Evolutionary conservation across 2,888 invertebrate genomes (phyloP).

Genomic region (Perithous albicinctus): DNA sequence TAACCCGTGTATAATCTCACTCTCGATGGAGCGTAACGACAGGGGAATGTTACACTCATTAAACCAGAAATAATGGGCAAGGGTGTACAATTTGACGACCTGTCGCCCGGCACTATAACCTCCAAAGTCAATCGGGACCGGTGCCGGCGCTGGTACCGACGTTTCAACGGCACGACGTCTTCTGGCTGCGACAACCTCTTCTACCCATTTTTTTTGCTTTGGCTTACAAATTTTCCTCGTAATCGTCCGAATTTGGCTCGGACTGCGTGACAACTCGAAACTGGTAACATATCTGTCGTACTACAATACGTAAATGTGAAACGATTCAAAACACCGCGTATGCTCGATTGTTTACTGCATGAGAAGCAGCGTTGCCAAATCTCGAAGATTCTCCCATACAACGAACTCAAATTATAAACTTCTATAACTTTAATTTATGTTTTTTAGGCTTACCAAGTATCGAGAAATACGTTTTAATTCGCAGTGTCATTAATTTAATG

Average conservation of each 20-base stretch:
- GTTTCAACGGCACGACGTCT: conserved; percentile 1
- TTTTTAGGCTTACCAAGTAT: conserved; percentile 3
- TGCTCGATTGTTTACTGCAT: not conserved
- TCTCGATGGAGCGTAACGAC: conserved; percentile 26
- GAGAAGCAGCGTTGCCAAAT: conserved; percentile 8
- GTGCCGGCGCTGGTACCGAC: conserved; percentile 2
- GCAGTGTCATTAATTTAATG: not conserved
- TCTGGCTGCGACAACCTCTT: conserved; percentile 8
- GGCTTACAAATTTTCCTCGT: conserved; percentile 1
- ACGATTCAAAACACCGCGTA: not conserved
- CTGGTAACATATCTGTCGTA: conserved; percentile 5
- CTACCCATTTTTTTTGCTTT: not conserved
- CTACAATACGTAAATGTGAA: not conserved
- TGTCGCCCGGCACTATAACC: conserved; percentile 31
- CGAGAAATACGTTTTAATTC: conserved; percentile 8
- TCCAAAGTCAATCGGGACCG: conserved; percentile 1
- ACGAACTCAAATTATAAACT: conserved; percentile 1
- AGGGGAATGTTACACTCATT: conserved; percentile 34
- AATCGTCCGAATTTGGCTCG: conserved; percentile 2
- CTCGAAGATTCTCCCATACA: conserved; percentile 1
- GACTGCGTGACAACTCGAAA: not conserved
- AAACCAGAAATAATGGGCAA: conserved; percentile 48
- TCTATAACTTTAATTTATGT: conserved; percentile 1
- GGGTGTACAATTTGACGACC: conserved; percentile 31
- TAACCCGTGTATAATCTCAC: conserved; percentile 29